Evolutionary conservation across 2,888 invertebrate genomes (phyloP).

Genomic region (Willowsia nigromaculata): DNA sequence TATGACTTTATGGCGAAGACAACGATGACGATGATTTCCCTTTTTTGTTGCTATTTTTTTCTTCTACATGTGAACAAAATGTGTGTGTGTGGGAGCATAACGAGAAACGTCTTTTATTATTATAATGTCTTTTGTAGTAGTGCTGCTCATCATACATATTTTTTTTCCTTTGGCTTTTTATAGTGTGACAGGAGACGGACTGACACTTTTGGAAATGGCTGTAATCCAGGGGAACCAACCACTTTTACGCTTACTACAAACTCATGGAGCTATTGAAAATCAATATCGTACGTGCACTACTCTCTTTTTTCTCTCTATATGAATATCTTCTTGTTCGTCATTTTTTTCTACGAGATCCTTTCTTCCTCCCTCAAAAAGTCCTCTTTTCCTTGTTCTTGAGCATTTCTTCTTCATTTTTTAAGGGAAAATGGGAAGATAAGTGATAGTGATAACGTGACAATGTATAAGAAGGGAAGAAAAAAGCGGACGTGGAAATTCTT

Average conservation of each 20-base stretch:
- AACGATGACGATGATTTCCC: constrained; percentile 1
- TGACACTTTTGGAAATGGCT: constrained; percentile 95
- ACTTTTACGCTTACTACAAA: constrained; percentile 93
- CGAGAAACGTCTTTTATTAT: constrained; percentile 33
- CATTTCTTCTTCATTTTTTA: neutral
- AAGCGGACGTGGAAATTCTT: too few relatives aligned
- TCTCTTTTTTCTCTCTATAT: neutral
- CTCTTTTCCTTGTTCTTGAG: neutral
- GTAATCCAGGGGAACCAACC: constrained; percentile 93
- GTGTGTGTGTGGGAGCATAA: neutral
- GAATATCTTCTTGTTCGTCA: neutral
- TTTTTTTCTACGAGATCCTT: neutral
- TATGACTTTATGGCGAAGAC: constrained; percentile 32
- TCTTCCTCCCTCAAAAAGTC: neutral
- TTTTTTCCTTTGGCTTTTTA: constrained; percentile 25
- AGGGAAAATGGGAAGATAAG: constrained; percentile 21
- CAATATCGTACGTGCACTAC: constrained; percentile 87
- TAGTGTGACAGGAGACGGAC: constrained; percentile 84
- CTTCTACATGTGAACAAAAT: neutral
- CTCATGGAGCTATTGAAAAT: constrained; percentile 91
- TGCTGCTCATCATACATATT: neutral
- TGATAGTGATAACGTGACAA: constrained; percentile 29
- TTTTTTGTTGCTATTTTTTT: constrained; percentile 12
- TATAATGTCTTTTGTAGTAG: neutral
- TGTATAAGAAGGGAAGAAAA: neutral